phyloP scores from a whole-genome alignment of 2,888 invertebrate species.

The Prenolepis imparis region DNA sequence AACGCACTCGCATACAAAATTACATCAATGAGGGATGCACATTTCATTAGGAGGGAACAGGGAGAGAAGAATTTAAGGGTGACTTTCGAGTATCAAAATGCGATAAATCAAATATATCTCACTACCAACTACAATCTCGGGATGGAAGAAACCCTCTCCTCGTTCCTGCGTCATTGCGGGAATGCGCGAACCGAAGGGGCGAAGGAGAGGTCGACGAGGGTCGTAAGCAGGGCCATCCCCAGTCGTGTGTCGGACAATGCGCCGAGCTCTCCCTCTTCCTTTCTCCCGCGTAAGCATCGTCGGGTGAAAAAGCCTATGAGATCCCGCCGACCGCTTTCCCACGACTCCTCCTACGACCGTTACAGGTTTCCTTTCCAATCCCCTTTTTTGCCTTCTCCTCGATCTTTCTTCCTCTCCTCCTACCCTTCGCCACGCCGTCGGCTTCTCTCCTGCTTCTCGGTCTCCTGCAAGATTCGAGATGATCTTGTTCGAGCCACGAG shows the following conservation, averaged over 20 bases:
- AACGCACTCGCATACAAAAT: not conserved
- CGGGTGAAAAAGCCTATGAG: constrained; percentile 72
- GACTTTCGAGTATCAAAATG: constrained; percentile 29
- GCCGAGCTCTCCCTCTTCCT: constrained; percentile 32
- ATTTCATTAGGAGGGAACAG: not conserved
- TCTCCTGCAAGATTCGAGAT: constrained; percentile 18
- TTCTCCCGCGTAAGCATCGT: constrained; percentile 69
- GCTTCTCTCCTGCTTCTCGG: constrained; percentile 48
- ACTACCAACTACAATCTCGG: not conserved
- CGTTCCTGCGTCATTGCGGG: constrained; percentile 26
- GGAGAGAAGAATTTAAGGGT: not conserved
- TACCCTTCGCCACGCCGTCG: constrained; percentile 20
- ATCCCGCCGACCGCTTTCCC: constrained; percentile 80
- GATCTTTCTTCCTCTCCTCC: constrained; percentile 39
- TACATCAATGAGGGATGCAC: not conserved
- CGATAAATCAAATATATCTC: constrained; percentile 43
- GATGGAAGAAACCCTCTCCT: constrained; percentile 18
- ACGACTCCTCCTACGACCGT: constrained; percentile 84
- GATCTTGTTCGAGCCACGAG: constrained; percentile 51
- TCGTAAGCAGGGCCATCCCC: constrained; percentile 62
- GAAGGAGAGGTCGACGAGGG: constrained; percentile 51
- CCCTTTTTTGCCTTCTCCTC: constrained; percentile 71
- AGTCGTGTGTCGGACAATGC: constrained; percentile 81
- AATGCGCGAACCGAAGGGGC: constrained; percentile 33
- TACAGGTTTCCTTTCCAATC: constrained; percentile 81